phyloP scores from a whole-genome alignment of 2,797 vertebrate species.

The Mus caroli region DNA sequence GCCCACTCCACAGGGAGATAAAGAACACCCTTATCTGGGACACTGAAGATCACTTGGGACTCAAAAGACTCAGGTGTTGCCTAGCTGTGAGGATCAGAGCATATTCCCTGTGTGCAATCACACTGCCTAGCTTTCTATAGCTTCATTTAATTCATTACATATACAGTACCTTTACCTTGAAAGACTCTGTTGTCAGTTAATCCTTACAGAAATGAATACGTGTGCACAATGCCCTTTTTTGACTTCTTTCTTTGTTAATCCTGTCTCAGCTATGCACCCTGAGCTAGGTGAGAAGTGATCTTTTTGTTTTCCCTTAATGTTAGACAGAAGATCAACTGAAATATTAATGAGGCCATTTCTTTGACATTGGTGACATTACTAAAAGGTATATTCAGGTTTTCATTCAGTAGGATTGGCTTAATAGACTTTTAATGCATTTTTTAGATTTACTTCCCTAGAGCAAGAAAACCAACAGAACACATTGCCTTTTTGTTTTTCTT shows the following conservation, averaged over 20 bases:
- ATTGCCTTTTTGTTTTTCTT: constrained; percentile 1
- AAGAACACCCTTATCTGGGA: background rate
- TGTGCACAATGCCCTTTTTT: background rate
- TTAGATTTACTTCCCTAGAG: constrained; percentile 40
- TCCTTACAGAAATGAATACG: background rate
- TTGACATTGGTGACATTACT: background rate
- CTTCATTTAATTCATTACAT: background rate
- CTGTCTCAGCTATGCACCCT: background rate
- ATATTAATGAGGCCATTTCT: background rate
- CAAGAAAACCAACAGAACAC: constrained; percentile 5
- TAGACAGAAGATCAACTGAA: constrained; percentile 40
- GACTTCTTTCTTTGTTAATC: background rate
- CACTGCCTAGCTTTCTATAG: background rate
- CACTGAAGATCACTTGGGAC: background rate
- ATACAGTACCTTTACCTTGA: background rate
- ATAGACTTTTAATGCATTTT: constrained; percentile 51
- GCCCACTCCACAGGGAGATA: too few relatives aligned
- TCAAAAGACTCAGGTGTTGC: background rate
- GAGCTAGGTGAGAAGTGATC: background rate
- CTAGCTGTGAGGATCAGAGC: too few relatives aligned
- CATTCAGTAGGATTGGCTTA: background rate
- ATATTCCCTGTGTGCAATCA: background rate
- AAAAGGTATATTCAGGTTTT: constrained; percentile 46
- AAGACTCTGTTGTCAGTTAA: background rate
- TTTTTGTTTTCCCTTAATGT: background rate